phyloP scores from a whole-genome alignment of 2,797 vertebrate species.

The Lepus oiostolus region DNA sequence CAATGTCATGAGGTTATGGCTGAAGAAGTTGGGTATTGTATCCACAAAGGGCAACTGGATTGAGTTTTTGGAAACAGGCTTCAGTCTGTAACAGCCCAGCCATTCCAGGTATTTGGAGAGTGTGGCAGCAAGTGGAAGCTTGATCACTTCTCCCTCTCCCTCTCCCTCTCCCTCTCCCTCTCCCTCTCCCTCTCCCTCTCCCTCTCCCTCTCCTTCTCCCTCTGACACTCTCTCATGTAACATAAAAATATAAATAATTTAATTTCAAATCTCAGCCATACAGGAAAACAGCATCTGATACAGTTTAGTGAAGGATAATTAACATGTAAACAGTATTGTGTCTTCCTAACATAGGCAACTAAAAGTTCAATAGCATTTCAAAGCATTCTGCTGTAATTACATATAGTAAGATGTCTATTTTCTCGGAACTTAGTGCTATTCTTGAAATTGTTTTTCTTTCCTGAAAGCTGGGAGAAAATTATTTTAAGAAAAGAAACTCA shows the following conservation, averaged over 20 bases:
- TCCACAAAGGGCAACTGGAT: too few species aligned
- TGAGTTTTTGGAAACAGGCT: too few species aligned
- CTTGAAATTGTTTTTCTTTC: slow-evolving; percentile 4
- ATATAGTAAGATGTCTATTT: not conserved
- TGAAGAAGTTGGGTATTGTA: too few species aligned
- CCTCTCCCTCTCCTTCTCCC: too few species aligned
- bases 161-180: too few species aligned
- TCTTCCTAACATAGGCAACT: not conserved
- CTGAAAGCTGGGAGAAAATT: not conserved
- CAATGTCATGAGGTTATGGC: too few species aligned
- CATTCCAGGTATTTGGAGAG: too few species aligned
- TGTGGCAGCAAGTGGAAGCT: too few species aligned
- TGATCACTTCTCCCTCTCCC: too few species aligned
- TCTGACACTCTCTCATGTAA: too few species aligned
- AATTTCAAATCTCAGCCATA: not conserved
- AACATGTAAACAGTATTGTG: not conserved
- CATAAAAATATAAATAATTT: not conserved
- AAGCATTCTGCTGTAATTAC: not conserved
- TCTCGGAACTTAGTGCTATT: not conserved
- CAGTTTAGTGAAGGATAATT: not conserved
- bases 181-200: too few species aligned
- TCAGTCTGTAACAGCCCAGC: too few species aligned
- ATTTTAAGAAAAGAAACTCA: slow-evolving; percentile 31
- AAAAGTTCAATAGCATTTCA: not conserved
- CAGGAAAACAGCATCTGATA: not conserved